Evolutionary conservation across 35 echinoderm and acorn worm genomes (phyloP).

Genomic region (Lytechinus pictus): DNA sequence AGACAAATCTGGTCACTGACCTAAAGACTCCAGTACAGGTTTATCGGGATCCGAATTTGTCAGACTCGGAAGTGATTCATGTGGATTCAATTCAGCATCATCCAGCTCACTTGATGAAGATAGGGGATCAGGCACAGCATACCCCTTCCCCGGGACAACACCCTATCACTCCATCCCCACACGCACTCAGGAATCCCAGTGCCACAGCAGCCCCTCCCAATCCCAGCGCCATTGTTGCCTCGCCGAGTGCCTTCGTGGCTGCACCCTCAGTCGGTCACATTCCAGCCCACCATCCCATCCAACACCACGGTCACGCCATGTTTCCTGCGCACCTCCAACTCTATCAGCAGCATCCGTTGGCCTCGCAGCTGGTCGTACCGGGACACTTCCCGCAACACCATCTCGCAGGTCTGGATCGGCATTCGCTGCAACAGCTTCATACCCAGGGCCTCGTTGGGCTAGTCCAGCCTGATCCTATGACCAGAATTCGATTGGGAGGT

Average conservation of each 20-base stretch:
- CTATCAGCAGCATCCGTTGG: conserved; percentile 60
- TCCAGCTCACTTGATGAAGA: conserved; percentile 51
- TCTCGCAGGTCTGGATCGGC: conserved; percentile 68
- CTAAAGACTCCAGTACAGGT: conserved; percentile 80
- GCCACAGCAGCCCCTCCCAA: conserved; percentile 62
- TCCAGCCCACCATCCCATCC: conserved; percentile 66
- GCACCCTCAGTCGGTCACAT: conserved; percentile 70
- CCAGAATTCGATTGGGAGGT: neutral
- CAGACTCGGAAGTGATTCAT: conserved; percentile 85
- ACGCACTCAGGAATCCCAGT: conserved; percentile 66
- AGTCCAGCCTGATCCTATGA: neutral
- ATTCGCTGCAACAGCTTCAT: conserved; percentile 58
- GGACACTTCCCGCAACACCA: conserved; percentile 44
- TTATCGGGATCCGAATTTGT: conserved; percentile 90
- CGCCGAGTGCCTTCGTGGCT: conserved; percentile 92
- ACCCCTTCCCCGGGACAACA: conserved; percentile 72
- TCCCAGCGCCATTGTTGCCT: conserved; percentile 63
- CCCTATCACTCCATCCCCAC: conserved; percentile 62
- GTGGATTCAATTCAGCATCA: conserved; percentile 95
- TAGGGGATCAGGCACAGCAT: conserved; percentile 40
- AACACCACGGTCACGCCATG: conserved; percentile 56
- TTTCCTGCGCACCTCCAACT: conserved; percentile 54
- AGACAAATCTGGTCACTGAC: conserved; percentile 6
- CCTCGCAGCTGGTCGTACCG: conserved; percentile 36
- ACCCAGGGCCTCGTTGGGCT: conserved; percentile 33